These are phyloP conservation scores for Aulostomus chinensis DNA, from an alignment of 2,797 vertebrate genomes.

Conservation along the genomic window DNA sequence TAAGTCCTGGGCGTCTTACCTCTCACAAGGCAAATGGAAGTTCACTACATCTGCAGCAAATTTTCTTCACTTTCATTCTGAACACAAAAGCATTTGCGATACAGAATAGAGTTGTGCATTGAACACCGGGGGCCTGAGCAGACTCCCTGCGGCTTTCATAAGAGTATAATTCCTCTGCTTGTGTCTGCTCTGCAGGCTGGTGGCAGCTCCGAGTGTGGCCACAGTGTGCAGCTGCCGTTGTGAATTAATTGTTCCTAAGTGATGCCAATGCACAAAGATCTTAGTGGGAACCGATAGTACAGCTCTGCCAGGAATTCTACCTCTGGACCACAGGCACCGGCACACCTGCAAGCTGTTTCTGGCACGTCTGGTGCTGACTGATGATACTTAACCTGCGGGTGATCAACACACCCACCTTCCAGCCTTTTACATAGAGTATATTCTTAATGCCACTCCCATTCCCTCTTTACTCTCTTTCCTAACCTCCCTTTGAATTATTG, in stretches of 20 bases:
- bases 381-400: constrained; percentile 41
- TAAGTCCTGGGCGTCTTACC: constrained; percentile 47
- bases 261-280: constrained; percentile 70
- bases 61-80: constrained; percentile 49
- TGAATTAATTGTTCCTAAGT: constrained; percentile 70
- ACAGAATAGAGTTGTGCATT: constrained; percentile 55
- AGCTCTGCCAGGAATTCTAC: constrained; percentile 42
- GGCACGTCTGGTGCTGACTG: constrained; percentile 28
- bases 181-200: constrained; percentile 62
- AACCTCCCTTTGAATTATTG: constrained; percentile 74
- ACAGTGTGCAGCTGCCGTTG: constrained; percentile 61
- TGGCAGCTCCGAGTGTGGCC: constrained; percentile 68
- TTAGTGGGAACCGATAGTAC: constrained; percentile 64
- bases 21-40: constrained; percentile 52
- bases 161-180: constrained; percentile 67
- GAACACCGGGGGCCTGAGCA: constrained; percentile 48
- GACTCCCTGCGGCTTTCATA: constrained; percentile 66
- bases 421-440: constrained; percentile 23
- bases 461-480: constrained; percentile 27
- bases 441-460: constrained; percentile 41
- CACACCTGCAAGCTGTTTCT: constrained; percentile 33
- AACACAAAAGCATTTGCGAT: constrained; percentile 33
- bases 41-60: constrained; percentile 45
- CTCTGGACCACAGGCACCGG: constrained; percentile 35
- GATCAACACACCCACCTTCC: constrained; percentile 16